These are phyloP conservation scores for Anniella stebbinsi DNA, from an alignment of 2,797 vertebrate species.

Conservation along the genomic window DNA sequence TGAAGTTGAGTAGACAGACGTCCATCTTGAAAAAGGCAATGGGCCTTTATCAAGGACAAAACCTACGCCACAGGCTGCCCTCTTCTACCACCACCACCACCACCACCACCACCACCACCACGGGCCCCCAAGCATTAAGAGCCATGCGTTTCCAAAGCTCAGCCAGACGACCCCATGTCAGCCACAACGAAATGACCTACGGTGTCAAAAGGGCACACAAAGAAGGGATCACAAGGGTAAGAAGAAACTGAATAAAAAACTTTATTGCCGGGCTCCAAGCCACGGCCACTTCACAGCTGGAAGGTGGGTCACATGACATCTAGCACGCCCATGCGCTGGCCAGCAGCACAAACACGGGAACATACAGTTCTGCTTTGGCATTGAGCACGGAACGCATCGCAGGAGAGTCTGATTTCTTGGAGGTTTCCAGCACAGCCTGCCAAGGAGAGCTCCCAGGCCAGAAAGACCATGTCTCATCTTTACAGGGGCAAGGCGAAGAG, in stretches of 20 bases:
- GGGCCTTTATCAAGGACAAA: background rate
- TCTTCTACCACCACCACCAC: too few species aligned
- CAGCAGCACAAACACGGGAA: background rate
- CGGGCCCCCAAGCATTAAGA: background rate
- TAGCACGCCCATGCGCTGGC: background rate
- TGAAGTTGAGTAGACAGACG: too few species aligned
- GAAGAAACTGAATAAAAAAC: background rate
- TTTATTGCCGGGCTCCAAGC: slow-evolving; percentile 25
- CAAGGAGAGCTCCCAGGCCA: background rate
- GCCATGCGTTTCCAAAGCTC: background rate
- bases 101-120: too few species aligned
- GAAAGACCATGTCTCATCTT: background rate
- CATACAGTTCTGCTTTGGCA: background rate
- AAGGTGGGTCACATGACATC: background rate
- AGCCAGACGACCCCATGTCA: background rate
- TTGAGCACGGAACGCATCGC: rapidly evolving
- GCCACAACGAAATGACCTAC: background rate
- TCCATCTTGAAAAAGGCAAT: background rate
- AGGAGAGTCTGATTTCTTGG: background rate
- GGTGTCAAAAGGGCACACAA: background rate
- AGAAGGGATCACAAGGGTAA: background rate
- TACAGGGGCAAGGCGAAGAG: background rate
- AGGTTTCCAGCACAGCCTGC: rapidly evolving
- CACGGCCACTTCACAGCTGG: background rate
- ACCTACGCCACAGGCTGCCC: rapidly evolving